phyloP scores from a whole-genome alignment of 2,888 invertebrate genomes.

The Drosophila peninsularis region DNA sequence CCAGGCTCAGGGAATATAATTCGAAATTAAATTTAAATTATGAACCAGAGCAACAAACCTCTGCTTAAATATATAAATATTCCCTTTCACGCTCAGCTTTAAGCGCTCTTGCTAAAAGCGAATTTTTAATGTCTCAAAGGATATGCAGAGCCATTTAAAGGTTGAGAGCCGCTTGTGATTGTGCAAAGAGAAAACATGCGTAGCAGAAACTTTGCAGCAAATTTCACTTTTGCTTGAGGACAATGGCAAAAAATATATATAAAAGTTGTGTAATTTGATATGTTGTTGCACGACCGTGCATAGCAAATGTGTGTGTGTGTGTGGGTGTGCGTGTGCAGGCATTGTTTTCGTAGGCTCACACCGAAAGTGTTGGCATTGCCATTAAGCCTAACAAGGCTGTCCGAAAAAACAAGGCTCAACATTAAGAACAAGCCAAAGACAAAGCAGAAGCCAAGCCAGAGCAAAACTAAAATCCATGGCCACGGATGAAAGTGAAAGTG shows the following conservation, averaged over 20 bases:
- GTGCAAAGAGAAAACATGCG: neutral
- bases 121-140: neutral
- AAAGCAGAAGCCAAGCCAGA: neutral
- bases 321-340: conserved; percentile 15
- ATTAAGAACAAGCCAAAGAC: conserved; percentile 28
- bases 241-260: conserved; percentile 19
- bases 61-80: neutral
- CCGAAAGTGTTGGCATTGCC: conserved; percentile 69
- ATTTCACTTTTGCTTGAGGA: conserved; percentile 19
- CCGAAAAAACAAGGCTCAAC: conserved; percentile 38
- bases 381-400: conserved; percentile 68
- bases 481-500: conserved; percentile 13
- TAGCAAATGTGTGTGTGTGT: conserved; percentile 22
- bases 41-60: neutral
- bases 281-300: conserved; percentile 60
- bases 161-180: neutral
- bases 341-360: conserved; percentile 64
- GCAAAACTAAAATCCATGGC: conserved; percentile 12
- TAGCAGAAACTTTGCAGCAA: conserved; percentile 7
- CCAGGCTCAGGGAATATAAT: neutral
- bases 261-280: conserved; percentile 62
- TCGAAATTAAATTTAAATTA: neutral
- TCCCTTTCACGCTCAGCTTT: neutral
- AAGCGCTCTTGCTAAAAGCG: neutral
- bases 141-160: neutral